phyloP scores from a whole-genome alignment of 2,113 vertebrate genomes.

The Tympanuchus pallidicinctus region DNA sequence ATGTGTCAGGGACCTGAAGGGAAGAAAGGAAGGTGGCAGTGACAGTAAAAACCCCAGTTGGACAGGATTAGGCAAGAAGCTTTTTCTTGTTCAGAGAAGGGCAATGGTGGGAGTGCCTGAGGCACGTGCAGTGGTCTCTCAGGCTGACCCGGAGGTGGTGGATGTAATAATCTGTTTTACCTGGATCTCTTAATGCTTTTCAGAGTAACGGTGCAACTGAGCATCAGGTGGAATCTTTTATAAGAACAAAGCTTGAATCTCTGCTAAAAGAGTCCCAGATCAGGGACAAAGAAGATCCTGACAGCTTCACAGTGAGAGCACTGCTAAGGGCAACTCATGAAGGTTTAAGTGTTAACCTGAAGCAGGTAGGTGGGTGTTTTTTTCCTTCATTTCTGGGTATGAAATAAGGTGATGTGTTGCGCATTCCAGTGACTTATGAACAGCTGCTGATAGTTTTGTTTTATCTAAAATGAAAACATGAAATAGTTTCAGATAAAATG shows the following conservation, averaged over 20 bases:
- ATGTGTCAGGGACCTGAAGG: background rate
- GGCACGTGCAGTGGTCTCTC: fast-evolving
- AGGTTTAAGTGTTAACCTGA: constrained; percentile 90
- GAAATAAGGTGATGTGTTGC: too few relatives aligned
- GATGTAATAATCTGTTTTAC: background rate
- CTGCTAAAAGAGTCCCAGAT: constrained; percentile 94
- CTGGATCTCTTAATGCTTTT: constrained; percentile 52
- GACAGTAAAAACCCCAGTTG: background rate
- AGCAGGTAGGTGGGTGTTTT: constrained; percentile 81
- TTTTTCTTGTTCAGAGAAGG: background rate
- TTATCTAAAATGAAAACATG: background rate
- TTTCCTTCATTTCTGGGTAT: fast-evolving
- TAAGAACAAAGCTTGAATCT: constrained; percentile 95
- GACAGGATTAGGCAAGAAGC: background rate
- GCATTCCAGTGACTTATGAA: background rate
- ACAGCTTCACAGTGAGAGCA: constrained; percentile 95
- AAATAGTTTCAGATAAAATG: background rate
- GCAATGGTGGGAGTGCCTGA: background rate
- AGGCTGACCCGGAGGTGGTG: background rate
- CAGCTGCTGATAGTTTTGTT: background rate
- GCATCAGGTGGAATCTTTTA: constrained; percentile 94
- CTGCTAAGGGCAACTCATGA: constrained; percentile 93
- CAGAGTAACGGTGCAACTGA: constrained; percentile 89
- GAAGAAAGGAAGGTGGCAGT: background rate
- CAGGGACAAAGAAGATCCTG: constrained; percentile 93